Evolutionary conservation across 2,888 invertebrate genomes (phyloP).

Genomic region (Netelia melanura): DNA sequence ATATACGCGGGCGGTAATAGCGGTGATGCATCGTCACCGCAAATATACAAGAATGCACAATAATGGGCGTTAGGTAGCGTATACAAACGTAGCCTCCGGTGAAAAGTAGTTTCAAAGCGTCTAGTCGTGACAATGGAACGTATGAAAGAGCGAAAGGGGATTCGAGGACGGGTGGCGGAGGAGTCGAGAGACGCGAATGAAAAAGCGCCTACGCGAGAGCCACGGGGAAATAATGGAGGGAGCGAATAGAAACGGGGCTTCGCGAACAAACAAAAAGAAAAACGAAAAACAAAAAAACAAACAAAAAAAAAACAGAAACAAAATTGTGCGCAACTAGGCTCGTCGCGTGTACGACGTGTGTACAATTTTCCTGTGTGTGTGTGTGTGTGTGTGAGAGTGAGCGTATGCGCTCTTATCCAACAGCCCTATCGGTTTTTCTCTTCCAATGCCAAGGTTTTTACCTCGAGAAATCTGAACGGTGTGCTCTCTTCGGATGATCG

Average conservation of each 20-base stretch:
- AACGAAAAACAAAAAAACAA: neutral
- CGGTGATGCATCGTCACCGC: slow-evolving; percentile 51
- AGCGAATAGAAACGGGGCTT: slow-evolving; percentile 34
- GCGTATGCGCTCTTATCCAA: neutral
- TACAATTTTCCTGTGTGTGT: neutral
- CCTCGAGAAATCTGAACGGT: slow-evolving; percentile 51
- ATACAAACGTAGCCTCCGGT: slow-evolving; percentile 71
- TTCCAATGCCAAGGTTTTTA: slow-evolving; percentile 72
- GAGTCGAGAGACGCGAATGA: slow-evolving; percentile 69
- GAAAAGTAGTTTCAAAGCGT: slow-evolving; percentile 78
- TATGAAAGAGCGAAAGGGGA: slow-evolving; percentile 52
- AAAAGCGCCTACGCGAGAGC: slow-evolving; percentile 59
- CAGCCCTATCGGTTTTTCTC: slow-evolving; percentile 15
- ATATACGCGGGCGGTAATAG: slow-evolving; percentile 34
- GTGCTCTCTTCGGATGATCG: slow-evolving; percentile 43
- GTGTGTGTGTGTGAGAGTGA: neutral
- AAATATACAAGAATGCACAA: slow-evolving; percentile 62
- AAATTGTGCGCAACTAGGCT: slow-evolving; percentile 54
- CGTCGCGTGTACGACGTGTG: slow-evolving; percentile 20
- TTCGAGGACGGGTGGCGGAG: slow-evolving; percentile 60
- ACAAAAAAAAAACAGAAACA: slow-evolving; percentile 21
- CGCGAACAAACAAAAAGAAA: slow-evolving; percentile 37
- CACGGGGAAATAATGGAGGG: slow-evolving; percentile 65
- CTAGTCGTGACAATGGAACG: slow-evolving; percentile 76
- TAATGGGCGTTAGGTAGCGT: slow-evolving; percentile 62